These are phyloP conservation scores for Aelia acuminata DNA, from an alignment of 2,888 invertebrate genomes.

Conservation along the genomic window DNA sequence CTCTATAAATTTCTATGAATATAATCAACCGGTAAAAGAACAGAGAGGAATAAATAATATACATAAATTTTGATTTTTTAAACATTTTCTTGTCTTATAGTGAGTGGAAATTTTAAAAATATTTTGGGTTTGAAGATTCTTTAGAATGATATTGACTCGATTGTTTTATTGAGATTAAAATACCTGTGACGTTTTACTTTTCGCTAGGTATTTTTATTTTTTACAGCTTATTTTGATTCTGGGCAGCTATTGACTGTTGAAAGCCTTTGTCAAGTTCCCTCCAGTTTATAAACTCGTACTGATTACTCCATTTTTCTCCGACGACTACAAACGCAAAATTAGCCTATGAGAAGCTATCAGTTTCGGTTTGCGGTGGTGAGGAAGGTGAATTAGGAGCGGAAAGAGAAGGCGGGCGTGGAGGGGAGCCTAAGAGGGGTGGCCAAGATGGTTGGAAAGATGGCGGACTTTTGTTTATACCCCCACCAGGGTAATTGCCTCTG, in stretches of 20 bases:
- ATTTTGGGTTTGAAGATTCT: no score
- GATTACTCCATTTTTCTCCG: neutral
- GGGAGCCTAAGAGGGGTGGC: conserved; percentile 47
- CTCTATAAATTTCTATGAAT: no score
- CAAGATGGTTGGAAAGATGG: conserved; percentile 59
- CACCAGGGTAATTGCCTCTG: conserved; percentile 45
- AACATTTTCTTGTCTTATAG: no score
- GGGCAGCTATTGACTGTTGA: neutral
- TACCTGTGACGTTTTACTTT: no score
- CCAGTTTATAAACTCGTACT: neutral
- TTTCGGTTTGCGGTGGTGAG: neutral
- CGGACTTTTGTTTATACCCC: conserved; percentile 56
- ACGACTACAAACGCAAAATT: neutral
- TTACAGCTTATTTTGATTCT: no score
- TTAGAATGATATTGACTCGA: no score
- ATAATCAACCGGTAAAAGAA: no score
- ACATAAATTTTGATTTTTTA: no score
- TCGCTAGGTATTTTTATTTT: no score
- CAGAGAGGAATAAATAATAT: no score
- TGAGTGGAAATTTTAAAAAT: no score
- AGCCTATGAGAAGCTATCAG: neutral
- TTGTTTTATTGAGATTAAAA: no score
- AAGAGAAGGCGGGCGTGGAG: conserved; percentile 26
- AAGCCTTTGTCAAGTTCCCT: neutral
- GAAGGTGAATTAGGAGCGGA: neutral